A percentile compares a stretch with the other conserved stretches of the same genome.
phyloP scores from a whole-genome alignment of 2,888 invertebrate genomes.

The Microplitis manilae region DNA sequence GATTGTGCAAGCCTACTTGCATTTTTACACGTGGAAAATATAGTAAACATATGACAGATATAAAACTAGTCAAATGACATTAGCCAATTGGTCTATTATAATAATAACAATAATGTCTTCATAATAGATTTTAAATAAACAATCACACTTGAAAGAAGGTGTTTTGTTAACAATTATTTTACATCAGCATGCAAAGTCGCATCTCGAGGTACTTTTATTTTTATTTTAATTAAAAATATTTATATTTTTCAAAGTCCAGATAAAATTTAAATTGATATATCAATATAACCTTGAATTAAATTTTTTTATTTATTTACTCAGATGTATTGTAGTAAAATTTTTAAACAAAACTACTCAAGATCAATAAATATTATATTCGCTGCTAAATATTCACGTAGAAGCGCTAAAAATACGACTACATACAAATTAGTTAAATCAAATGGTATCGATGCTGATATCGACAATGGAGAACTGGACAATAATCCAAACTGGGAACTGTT shows the following conservation, averaged over 20 bases:
- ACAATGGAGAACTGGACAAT: slow-evolving; percentile 62
- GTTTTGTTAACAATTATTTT: slow-evolving; percentile 34
- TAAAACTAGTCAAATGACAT: slow-evolving; percentile 45
- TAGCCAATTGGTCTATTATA: slow-evolving; percentile 41
- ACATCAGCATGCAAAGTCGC: slow-evolving; percentile 49
- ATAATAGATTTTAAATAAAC: slow-evolving; percentile 20
- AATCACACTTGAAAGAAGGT: not conserved
- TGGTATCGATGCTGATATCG: slow-evolving; percentile 57
- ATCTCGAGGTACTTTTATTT: slow-evolving; percentile 22
- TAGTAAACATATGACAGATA: slow-evolving; percentile 19
- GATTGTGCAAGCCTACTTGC: slow-evolving; percentile 3
- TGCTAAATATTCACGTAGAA: slow-evolving; percentile 64
- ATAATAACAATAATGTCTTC: slow-evolving; percentile 24
- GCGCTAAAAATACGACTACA: slow-evolving; percentile 62
- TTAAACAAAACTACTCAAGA: slow-evolving; percentile 57
- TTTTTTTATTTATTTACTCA: slow-evolving; percentile 50
- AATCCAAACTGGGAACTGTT: slow-evolving; percentile 79
- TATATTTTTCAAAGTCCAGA: not conserved
- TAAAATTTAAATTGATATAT: not conserved
- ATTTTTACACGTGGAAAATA: slow-evolving; percentile 30
- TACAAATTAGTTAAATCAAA: slow-evolving; percentile 62
- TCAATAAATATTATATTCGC: slow-evolving; percentile 57
- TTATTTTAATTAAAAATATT: slow-evolving; percentile 36
- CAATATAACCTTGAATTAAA: not conserved
- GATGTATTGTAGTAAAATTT: slow-evolving; percentile 66